Base-by-base conservation (phyloP, 1,140 invertebrate species). In the Bombus soroeensis region DNA sequence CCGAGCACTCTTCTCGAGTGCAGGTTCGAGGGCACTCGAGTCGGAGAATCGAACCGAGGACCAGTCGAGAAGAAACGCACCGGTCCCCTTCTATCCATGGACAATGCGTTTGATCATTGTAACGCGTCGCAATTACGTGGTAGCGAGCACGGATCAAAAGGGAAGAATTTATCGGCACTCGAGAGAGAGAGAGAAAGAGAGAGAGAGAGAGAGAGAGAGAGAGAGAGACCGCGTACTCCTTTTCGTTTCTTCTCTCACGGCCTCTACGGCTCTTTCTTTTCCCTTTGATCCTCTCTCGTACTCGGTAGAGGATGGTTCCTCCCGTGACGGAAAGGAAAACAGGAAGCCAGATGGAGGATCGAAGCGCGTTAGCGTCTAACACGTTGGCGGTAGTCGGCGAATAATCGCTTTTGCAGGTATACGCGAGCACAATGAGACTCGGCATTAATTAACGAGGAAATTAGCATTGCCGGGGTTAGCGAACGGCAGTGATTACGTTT, bases 361-460 rank as follows among this genome's bases (percentile, higher is more conserved):
- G 76, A 87, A 76, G 37, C 47, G 85, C 32, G 43, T 73, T 72
- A 59, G 71, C 62, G 53, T 85, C 81, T 83, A 89, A 71, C 72
- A 72, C 66, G 47, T 41, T 32, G 47, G 10, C 28, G 28, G 34
- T 72, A 88, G 78, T 83, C 78, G 76, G 41, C 87, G 80, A 90
- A 71, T 87, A 90, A 87, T 90, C 89, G 84, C 86, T 86, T 86
- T 80, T 88, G 83, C 77, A 66, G 77, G 86, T 83, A 80, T 89
- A 85, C 88, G 87, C 82, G 88, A 91, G 89, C 88, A 94, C 92
- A 94, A 93, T 93, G 92, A 91, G 91, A 91, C 92, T 91, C 90
- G 88, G 93, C 92, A 94, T 94, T 94, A 95, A 95, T 94, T 94
- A 94, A 94, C 93, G 90, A 93, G 93, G 90, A 93, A 94, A 94